Percentiles rank a stretch among this genome's conserved stretches.
Conservation (phyloP, 2,888 invertebrate species). For the Eledone cirrhosa region DNA sequence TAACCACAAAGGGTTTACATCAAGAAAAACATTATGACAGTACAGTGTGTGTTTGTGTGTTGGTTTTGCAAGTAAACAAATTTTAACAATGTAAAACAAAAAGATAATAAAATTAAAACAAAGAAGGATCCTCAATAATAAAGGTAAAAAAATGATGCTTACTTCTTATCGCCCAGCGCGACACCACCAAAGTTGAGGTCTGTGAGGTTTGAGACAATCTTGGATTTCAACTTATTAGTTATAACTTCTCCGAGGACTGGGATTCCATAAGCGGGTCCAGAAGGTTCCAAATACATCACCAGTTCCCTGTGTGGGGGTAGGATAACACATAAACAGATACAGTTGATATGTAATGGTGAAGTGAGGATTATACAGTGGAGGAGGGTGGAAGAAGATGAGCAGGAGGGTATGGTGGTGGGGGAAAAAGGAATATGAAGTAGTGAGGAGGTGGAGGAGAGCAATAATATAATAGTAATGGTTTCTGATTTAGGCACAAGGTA, state of each 20-base stretch:
- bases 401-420: not conserved
- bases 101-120: too few relatives aligned
- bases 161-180: not conserved
- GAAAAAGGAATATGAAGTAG: not conserved
- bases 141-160: not conserved
- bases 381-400: too few relatives aligned
- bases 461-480: not conserved
- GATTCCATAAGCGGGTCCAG: not conserved
- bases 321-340: not conserved
- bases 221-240: not conserved
- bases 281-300: not conserved
- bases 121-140: too few relatives aligned
- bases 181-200: conserved; percentile 3
- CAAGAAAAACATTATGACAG: too few relatives aligned
- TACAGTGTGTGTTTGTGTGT: too few relatives aligned
- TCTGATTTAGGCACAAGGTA: too few relatives aligned
- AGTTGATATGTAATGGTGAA: not conserved
- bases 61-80: too few relatives aligned
- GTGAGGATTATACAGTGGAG: too few relatives aligned
- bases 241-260: not conserved
- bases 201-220: not conserved
- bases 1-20: too few relatives aligned
- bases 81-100: too few relatives aligned
- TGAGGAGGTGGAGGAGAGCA: not conserved
- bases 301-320: not conserved